Base-by-base conservation (phyloP, 2,113 vertebrate genomes). In the Galemys pyrenaicus region DNA sequence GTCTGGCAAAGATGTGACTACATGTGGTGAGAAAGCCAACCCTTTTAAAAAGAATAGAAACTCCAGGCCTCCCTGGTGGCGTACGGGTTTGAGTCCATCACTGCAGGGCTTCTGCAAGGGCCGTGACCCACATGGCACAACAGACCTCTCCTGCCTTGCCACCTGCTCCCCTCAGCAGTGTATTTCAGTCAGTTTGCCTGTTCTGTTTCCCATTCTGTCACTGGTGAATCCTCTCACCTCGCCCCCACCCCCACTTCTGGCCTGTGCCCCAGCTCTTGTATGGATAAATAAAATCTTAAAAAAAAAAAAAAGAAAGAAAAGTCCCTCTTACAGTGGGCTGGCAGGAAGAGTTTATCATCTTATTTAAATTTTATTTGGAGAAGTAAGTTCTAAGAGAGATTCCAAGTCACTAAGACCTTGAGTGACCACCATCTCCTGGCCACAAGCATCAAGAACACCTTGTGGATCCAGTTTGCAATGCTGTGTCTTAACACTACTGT, bases 321-420 rank as follows among this genome's bases (percentile, higher is more conserved):
- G 9, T 2, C 28, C 49, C 13, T 22, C 28, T 67, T 79, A 80
- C 41, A 26, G 8, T 15, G 58, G 44, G 13, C 67, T n/a, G 56
- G 39, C 37, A 74, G 22, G 37, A 77, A 37, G n/a, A 77, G 4
- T 56, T 79, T 80, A 41, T 35, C 60, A 73, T 80, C 54, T 78
- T 49, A 62, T 77, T 37, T 65, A 20, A 65, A 81, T 93, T 80
- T 85, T 58, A 65, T 46, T 79, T 74, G 35, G 58, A 77, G 28
- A 87, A 78, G 49, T 58, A 79, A 90, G 32, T 74, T 60, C 35
- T 46, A 86, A 92, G 49, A 44, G 68, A 83, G 41, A 84, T 64
- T 79, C 68, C 71, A 65, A 75, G 44, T 2, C 30, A 12, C 26
- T 60, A 35, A 82, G 77, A 84, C 44, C 44, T 58, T 46, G 24